Evolutionary conservation across 2,797 vertebrate species (phyloP), one percentile per base, ranked within the genome.

Genomic region (Zenarchopterus dispar): DNA sequence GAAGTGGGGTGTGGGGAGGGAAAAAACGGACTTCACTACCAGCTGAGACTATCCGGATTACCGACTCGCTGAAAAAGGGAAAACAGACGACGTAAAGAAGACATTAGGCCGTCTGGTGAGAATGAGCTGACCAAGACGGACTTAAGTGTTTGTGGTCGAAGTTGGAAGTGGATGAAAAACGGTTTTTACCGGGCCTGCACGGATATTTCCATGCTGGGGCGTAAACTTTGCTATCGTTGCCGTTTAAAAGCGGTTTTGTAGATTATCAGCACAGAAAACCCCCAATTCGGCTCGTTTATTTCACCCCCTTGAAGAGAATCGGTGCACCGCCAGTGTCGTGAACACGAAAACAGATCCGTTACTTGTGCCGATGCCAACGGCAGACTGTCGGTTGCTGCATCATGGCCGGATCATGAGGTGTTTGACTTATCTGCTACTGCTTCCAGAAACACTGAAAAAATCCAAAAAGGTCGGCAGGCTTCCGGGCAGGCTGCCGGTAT

Each of bases 401-500:
- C 94, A 96, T 94, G 96, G 95, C 93, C 93, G 96, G 93, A 93
- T 97, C 93, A 96, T 96, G 94, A 96, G 95, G 95, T 97, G 95
- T 86, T 78, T 98, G 81, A 94, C 95, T 77, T 97, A 94, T 77
- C 93, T 98, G 63, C 94, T 98, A 66, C 93, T 98, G 84, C 95
- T 98, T 67, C 95, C 96, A 87, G 96, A 97, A 93, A 95, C 96
- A 68, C 91, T 97, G 77, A 97, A 96, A 78, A 96, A 94, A 94
- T 94, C 96, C 77, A 94, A 92, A 89, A 95, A 92, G 93, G 78
- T 92, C 51, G 90, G 88, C 52, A 89, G 92, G 85, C 86, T 91
- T 81, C 88, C 89, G 85, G 84, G 87, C 80, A 89, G 89, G 82
- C 88, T 92, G 79, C 94, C 94, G 83, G 82, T 93, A 84, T 94